phyloP scores from a whole-genome alignment of 2,797 vertebrate species.

The Coregonus sp. region DNA sequence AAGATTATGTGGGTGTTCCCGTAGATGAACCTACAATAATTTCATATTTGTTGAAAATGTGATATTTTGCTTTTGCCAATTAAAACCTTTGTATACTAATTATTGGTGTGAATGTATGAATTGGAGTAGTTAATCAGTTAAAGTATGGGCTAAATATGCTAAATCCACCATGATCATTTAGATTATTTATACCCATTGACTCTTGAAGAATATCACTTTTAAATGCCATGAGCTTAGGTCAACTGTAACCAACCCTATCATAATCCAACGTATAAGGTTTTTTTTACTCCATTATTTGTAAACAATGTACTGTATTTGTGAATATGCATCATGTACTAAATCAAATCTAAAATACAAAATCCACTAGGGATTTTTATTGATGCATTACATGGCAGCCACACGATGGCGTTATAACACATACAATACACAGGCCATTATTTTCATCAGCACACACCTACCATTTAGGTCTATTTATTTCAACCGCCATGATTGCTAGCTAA shows the following conservation, averaged over 20 bases:
- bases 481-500: too few species aligned
- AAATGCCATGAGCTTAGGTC: not conserved
- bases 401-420: not conserved
- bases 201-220: not conserved
- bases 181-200: not conserved
- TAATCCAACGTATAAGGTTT: too few species aligned
- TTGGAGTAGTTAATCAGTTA: too few species aligned
- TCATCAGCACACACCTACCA: too few species aligned
- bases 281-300: too few species aligned
- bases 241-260: not conserved
- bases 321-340: too few species aligned
- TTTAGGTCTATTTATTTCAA: too few species aligned
- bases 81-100: constrained; percentile 56
- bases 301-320: too few species aligned
- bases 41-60: constrained; percentile 51
- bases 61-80: constrained; percentile 67
- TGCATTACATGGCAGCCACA: constrained; percentile 8
- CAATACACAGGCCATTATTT: not conserved
- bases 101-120: not conserved
- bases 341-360: too few species aligned
- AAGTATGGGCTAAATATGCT: not conserved
- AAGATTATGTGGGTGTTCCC: constrained; percentile 28
- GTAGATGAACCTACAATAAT: constrained; percentile 25
- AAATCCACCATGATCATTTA: not conserved
- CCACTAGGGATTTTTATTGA: not conserved